These are phyloP conservation scores for Tetrao urogallus DNA, from an alignment of 2,113 vertebrate genomes.

Conservation along the genomic window DNA sequence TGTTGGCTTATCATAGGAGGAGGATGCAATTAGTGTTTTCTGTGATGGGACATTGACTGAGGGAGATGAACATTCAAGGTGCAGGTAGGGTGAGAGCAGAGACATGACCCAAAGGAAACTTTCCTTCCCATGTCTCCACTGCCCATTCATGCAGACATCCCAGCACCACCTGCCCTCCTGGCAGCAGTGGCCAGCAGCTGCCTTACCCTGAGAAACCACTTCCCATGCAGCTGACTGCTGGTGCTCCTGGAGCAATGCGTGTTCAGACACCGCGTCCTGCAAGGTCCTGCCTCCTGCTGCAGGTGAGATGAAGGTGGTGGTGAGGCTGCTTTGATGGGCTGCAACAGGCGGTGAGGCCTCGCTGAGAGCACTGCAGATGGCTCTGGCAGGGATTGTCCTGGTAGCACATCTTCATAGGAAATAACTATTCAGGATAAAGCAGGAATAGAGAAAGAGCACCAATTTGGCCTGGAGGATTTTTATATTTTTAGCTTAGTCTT, in stretches of 20 bases:
- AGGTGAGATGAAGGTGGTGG: background rate
- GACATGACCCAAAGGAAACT: background rate
- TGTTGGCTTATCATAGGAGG: background rate
- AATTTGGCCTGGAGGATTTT: background rate
- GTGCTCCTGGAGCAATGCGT: fast-evolving
- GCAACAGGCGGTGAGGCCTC: background rate
- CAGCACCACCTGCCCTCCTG: background rate
- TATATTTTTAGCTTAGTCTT: background rate
- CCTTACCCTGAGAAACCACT: background rate
- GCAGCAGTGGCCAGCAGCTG: background rate
- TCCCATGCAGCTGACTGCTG: background rate
- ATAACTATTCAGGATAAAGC: background rate
- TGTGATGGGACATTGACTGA: slow-evolving; percentile 6
- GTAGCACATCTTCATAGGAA: background rate
- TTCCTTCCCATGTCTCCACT: background rate
- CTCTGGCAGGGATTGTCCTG: background rate
- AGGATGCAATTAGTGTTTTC: slow-evolving; percentile 32
- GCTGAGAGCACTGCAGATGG: background rate
- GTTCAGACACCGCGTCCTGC: background rate
- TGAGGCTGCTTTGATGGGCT: background rate
- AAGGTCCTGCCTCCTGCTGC: background rate
- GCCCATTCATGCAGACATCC: background rate
- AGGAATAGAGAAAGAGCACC: background rate
- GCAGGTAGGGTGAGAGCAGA: background rate
- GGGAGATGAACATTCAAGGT: background rate